phyloP scores from a whole-genome alignment of 2,888 invertebrate genomes.

The Brenthis ino region DNA sequence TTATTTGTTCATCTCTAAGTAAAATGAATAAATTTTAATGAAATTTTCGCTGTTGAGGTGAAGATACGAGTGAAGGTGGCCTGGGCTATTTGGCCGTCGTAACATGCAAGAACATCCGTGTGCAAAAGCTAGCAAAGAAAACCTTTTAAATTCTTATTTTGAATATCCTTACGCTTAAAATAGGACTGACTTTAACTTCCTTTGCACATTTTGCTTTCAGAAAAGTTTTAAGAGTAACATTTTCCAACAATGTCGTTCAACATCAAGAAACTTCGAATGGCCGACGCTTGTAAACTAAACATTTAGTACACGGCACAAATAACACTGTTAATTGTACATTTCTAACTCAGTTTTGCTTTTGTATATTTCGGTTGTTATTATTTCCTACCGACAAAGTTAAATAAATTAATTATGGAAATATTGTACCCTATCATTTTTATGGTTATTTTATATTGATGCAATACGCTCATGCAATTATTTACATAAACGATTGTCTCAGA shows the following conservation, averaged over 20 bases:
- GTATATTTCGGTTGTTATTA: not conserved
- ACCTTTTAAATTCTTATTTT: not conserved
- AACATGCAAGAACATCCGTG: too few species aligned
- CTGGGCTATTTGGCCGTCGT: too few species aligned
- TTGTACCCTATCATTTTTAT: too few species aligned
- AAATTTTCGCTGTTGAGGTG: too few species aligned
- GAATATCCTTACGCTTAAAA: not conserved
- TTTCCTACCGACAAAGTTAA: not conserved
- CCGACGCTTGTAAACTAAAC: conserved; percentile 11
- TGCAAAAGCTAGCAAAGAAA: not conserved
- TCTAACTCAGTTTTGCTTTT: not conserved
- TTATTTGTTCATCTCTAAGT: too few species aligned
- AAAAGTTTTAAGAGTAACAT: conserved; percentile 14
- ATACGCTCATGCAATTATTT: too few species aligned
- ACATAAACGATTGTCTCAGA: too few species aligned
- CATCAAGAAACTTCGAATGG: conserved; percentile 19
- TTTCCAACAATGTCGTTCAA: conserved; percentile 19
- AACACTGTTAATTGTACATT: conserved; percentile 13
- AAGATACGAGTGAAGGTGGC: too few species aligned
- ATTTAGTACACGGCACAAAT: conserved; percentile 13
- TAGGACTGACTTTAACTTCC: conserved; percentile 7
- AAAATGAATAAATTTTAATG: too few species aligned
- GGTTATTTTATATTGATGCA: too few species aligned
- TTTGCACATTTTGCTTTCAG: not conserved
- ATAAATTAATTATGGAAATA: too few species aligned